Evolutionary conservation across 1,140 invertebrate genomes (phyloP).

Genomic region (Listronotus oregonensis): DNA sequence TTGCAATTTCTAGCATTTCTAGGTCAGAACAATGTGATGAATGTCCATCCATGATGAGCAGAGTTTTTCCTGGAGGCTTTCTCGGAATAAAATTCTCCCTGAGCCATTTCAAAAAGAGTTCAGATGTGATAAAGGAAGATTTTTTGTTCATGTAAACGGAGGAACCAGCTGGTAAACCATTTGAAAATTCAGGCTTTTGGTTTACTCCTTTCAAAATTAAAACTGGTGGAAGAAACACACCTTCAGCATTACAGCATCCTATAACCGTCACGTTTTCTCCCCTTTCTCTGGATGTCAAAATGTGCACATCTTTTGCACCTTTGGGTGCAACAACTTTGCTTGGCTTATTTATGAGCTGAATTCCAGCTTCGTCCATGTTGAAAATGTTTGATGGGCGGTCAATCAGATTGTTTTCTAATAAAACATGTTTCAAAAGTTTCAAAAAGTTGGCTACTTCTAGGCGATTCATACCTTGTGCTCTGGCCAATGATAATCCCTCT

Average conservation of each 20-base stretch:
- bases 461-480: neutral
- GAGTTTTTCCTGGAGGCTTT: slow-evolving; percentile 12
- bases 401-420: slow-evolving; percentile 50
- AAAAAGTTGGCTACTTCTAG: neutral
- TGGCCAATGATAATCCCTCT: neutral
- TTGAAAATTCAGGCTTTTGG: slow-evolving; percentile 51
- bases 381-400: slow-evolving; percentile 51
- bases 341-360: slow-evolving; percentile 55
- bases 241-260: slow-evolving; percentile 41
- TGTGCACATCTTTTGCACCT: slow-evolving; percentile 50
- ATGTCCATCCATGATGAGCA: slow-evolving; percentile 43
- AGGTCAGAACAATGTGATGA: slow-evolving; percentile 30
- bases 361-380: slow-evolving; percentile 54
- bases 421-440: slow-evolving; percentile 10
- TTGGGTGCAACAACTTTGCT: slow-evolving; percentile 54
- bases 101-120: no score
- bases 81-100: slow-evolving; percentile 49
- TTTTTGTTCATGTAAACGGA: slow-evolving; percentile 50
- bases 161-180: slow-evolving; percentile 49
- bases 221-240: slow-evolving; percentile 37
- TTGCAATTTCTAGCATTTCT: slow-evolving; percentile 44
- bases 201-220: slow-evolving; percentile 43
- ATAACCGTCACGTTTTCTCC: slow-evolving; percentile 23
- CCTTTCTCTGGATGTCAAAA: slow-evolving; percentile 44
- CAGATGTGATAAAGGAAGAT: no score